These are phyloP conservation scores for Pecten maximus DNA, from an alignment of 2,888 invertebrate genomes.

Conservation along the genomic window DNA sequence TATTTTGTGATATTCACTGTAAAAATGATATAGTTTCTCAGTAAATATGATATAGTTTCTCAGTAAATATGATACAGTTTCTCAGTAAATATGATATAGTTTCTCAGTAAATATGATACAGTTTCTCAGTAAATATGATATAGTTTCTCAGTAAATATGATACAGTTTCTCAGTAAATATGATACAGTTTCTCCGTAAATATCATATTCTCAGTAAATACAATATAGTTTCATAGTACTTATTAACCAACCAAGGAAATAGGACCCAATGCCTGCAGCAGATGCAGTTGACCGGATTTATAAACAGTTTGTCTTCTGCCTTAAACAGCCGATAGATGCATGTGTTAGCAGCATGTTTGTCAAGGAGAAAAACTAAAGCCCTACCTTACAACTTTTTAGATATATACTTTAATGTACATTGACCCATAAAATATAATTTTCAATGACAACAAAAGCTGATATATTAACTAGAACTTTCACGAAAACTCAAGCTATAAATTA, in stretches of 20 bases:
- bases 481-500: constrained; percentile 40
- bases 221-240: too few species aligned
- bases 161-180: neutral
- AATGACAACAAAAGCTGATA: constrained; percentile 27
- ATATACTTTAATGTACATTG: too few species aligned
- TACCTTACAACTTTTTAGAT: neutral
- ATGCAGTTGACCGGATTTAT: neutral
- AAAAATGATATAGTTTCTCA: too few species aligned
- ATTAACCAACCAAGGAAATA: too few species aligned
- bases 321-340: neutral
- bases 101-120: too few species aligned
- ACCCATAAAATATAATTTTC: constrained; percentile 43
- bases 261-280: too few species aligned
- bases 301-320: neutral
- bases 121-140: neutral
- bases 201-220: too few species aligned
- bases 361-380: neutral
- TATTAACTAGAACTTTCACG: constrained; percentile 37
- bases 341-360: neutral
- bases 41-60: too few species aligned
- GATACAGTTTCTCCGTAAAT: neutral
- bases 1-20: too few species aligned
- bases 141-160: neutral
- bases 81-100: too few species aligned
- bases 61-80: too few species aligned